Base-by-base conservation (phyloP, 2,888 invertebrate genomes). In the Smittia aterrima region DNA sequence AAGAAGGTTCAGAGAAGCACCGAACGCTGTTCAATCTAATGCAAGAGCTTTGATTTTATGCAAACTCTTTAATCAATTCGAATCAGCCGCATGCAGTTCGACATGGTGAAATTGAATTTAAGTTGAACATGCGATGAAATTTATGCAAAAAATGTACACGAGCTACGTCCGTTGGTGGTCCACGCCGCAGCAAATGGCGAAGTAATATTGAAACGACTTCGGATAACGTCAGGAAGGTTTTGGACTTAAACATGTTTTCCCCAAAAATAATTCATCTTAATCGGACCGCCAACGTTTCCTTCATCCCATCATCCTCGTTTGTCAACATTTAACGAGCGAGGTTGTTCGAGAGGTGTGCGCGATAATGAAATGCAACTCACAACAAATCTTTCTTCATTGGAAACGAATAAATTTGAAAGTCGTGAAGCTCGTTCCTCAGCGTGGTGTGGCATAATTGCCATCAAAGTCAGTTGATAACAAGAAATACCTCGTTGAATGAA, bases 61-160 rank as follows among this genome's bases (percentile, higher is more conserved):
- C n/a, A n/a, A n/a, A n/a, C 64, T 22, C 47, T 22, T 22, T 18
- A 58, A 58, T 22, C 58, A 22, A 13, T 18, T 22, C 18, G 22
- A 13, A 58, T 47, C 16, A 22, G 58, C 58, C 13, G 22, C 7
- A 22, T 22, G 9, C 9, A 20, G 9, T 58, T 47, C 7, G 18
- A 58, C 4, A 7, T 18, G 22, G 22, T 1, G 22, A 58, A 22
- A 3, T 58, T 58, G 58, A 58, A 58, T 62, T 72, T 72, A 72
- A 72, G 24, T 58, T 38, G 62, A 62, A 58, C 72, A 72, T 62
- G 58, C 25, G 24, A 24, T 18, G 32, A 53, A 71, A 53, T 72
- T 72, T 72, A 72, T 72, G 72, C 40, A 62, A 62, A 40, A 16
- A 9, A 16, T 38, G 40, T 4, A 72, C 72, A 72, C 72, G 72